Evolutionary conservation across 2,797 vertebrate genomes (phyloP).

Genomic region (Falco novaeseelandiae): DNA sequence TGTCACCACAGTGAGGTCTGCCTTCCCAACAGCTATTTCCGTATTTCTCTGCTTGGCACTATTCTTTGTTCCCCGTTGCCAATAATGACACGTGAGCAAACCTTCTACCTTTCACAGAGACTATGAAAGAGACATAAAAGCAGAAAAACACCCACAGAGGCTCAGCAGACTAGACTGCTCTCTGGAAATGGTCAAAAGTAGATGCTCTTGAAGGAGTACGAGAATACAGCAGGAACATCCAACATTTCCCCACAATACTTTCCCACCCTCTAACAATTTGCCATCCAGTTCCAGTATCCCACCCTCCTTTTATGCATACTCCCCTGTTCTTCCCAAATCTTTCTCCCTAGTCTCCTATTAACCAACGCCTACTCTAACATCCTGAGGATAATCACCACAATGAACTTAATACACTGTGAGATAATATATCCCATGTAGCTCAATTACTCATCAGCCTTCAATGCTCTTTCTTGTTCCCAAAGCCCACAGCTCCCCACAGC

Average conservation of each 20-base stretch:
- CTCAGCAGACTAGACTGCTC: background rate
- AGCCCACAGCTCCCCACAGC: background rate
- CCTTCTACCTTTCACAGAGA: background rate
- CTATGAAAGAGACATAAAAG: background rate
- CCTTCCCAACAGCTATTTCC: background rate
- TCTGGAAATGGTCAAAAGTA: background rate
- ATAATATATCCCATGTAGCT: background rate
- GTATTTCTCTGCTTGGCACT: background rate
- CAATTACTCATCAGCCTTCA: background rate
- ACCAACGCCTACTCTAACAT: background rate
- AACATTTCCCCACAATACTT: background rate
- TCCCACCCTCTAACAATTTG: background rate
- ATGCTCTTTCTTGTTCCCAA: background rate
- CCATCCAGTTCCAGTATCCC: background rate
- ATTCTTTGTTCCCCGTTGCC: background rate
- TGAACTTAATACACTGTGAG: background rate
- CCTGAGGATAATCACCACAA: slow-evolving; percentile 1
- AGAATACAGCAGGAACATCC: background rate
- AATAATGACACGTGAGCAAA: background rate
- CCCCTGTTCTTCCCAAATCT: background rate
- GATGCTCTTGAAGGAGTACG: background rate
- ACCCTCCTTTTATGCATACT: background rate
- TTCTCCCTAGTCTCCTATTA: background rate
- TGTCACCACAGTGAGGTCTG: background rate
- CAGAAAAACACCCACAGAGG: background rate